Conservation (phyloP, 1,140 invertebrate species). For the Charaxes varanes region DNA sequence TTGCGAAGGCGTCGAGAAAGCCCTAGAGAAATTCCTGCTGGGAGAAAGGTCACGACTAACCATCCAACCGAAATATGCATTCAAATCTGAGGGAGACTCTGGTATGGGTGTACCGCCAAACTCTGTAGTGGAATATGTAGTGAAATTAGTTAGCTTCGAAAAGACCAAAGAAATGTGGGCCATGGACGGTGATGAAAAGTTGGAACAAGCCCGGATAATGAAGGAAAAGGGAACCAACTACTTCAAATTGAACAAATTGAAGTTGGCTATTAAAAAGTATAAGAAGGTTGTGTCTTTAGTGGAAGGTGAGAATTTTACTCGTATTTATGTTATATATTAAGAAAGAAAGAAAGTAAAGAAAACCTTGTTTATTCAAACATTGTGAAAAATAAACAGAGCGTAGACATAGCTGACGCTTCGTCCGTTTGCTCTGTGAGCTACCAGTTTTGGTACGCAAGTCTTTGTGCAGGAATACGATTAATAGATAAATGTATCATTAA, state of each 20-base stretch:
- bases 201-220: conserved; percentile 86
- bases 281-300: conserved; percentile 77
- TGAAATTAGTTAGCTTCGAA: conserved; percentile 89
- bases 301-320: conserved; percentile 51
- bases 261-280: conserved; percentile 92
- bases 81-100: conserved; percentile 81
- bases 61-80: conserved; percentile 88
- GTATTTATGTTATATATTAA: too few species aligned
- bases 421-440: too few species aligned
- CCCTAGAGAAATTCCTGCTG: conserved; percentile 87
- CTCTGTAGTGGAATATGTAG: conserved; percentile 86
- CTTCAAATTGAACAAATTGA: conserved; percentile 88
- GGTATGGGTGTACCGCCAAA: conserved; percentile 86
- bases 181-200: conserved; percentile 84
- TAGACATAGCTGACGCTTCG: too few species aligned
- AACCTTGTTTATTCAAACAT: too few species aligned
- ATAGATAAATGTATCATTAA: too few species aligned
- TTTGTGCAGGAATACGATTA: too few species aligned
- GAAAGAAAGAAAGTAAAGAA: background rate
- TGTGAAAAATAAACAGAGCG: too few species aligned
- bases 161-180: conserved; percentile 89
- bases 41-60: conserved; percentile 86
- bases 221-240: conserved; percentile 95
- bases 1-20: conserved; percentile 89
- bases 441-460: too few species aligned